Conservation (phyloP, 2,113 vertebrate species). For the Mobula birostris region DNA sequence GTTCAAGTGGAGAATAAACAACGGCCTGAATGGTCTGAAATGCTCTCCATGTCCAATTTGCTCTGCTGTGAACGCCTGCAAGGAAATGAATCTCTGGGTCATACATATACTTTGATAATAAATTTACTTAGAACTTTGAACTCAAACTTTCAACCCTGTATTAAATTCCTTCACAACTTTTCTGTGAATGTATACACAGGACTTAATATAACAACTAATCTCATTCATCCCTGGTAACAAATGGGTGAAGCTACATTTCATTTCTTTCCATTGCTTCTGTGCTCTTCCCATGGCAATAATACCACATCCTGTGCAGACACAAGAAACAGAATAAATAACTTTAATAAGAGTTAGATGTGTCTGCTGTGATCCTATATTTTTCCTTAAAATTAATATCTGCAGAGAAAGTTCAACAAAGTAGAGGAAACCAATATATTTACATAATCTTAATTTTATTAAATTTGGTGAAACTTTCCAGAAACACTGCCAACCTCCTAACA, state of each 20-base stretch:
- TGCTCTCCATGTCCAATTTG: too few relatives aligned
- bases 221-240: neutral
- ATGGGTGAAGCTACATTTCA: neutral
- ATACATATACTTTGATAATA: too few relatives aligned
- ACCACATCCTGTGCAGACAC: neutral
- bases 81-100: too few relatives aligned
- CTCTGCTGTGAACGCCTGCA: too few relatives aligned
- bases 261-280: neutral
- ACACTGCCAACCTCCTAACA: neutral
- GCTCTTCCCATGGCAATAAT: neutral
- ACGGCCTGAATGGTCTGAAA: too few relatives aligned
- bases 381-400: neutral
- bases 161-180: neutral
- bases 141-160: neutral
- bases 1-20: too few relatives aligned
- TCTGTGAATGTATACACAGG: neutral
- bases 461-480: neutral
- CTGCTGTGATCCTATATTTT: neutral
- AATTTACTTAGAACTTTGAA: too few relatives aligned
- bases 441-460: neutral
- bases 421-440: neutral
- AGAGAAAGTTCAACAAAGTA: neutral
- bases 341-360: neutral
- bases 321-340: neutral
- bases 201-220: neutral